These are phyloP conservation scores for Stegastes partitus DNA, from an alignment of 2,113 vertebrate species.

Conservation along the genomic window DNA sequence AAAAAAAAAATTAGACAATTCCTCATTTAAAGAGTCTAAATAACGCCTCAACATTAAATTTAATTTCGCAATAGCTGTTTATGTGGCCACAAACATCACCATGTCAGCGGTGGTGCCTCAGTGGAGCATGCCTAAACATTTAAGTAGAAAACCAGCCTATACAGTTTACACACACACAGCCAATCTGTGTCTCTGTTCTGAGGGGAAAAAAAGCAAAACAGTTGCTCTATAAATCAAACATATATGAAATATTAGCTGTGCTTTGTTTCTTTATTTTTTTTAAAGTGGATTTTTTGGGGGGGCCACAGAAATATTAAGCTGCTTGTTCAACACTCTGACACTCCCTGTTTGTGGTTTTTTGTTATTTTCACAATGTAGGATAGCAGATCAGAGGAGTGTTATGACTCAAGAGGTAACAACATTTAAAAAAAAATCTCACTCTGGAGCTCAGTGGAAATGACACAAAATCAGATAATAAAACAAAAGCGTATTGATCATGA, in stretches of 20 bases:
- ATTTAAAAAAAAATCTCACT: not conserved
- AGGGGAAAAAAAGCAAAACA: too few relatives aligned
- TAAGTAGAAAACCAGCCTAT: not conserved
- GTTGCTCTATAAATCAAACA: too few relatives aligned
- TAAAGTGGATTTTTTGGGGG: too few relatives aligned
- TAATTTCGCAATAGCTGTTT: slow-evolving; percentile 4
- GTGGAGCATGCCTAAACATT: not conserved
- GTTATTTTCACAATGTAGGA: slow-evolving; percentile 10
- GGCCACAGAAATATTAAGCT: not conserved
- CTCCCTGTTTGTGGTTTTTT: slow-evolving; percentile 16
- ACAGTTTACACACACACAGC: not conserved
- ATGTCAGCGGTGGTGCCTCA: not conserved
- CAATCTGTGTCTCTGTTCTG: too few relatives aligned
- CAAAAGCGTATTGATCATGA: too few relatives aligned
- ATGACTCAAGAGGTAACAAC: not conserved
- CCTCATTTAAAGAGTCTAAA: not conserved
- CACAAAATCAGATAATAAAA: too few relatives aligned
- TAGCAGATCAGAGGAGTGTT: not conserved
- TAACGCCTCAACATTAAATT: not conserved
- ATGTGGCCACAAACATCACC: slow-evolving; percentile 16
- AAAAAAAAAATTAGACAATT: not conserved
- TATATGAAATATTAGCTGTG: too few relatives aligned
- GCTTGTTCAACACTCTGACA: not conserved
- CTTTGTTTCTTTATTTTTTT: too few relatives aligned
- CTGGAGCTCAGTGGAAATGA: not conserved